Conservation (phyloP, 2,888 invertebrate species). For the Boloria selene region DNA sequence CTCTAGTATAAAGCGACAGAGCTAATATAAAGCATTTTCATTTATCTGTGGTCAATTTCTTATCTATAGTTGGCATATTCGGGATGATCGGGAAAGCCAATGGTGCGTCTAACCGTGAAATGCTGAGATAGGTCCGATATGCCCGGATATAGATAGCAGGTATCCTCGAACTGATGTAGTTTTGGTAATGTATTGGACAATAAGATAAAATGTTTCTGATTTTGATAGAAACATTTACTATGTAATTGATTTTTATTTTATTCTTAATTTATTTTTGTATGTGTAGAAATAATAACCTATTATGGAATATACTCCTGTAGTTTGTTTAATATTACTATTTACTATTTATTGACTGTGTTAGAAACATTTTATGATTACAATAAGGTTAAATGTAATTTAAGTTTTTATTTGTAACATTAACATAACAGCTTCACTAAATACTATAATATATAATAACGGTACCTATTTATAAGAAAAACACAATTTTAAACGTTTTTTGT, state of each 20-base stretch:
- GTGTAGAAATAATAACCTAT: background rate
- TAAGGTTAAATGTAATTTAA: too few species aligned
- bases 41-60: conserved; percentile 72
- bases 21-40: conserved; percentile 55
- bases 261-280: background rate
- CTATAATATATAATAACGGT: too few species aligned
- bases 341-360: too few species aligned
- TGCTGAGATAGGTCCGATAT: conserved; percentile 71
- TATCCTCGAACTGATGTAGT: conserved; percentile 66
- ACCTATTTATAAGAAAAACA: too few species aligned
- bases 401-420: too few species aligned
- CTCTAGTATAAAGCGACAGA: conserved; percentile 39
- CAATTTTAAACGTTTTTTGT: too few species aligned
- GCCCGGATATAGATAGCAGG: conserved; percentile 76
- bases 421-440: too few species aligned
- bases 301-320: too few species aligned
- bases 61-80: conserved; percentile 66
- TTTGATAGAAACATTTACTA: conserved; percentile 12
- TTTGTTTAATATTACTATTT: too few species aligned
- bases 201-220: conserved; percentile 47
- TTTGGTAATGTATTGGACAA: conserved; percentile 64
- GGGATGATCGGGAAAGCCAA: conserved; percentile 68
- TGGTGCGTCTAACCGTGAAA: conserved; percentile 79
- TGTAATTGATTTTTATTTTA: background rate
- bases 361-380: too few species aligned